Conservation (phyloP, 2,888 invertebrate species). For the Parapristionchus giblindavisi region DNA sequence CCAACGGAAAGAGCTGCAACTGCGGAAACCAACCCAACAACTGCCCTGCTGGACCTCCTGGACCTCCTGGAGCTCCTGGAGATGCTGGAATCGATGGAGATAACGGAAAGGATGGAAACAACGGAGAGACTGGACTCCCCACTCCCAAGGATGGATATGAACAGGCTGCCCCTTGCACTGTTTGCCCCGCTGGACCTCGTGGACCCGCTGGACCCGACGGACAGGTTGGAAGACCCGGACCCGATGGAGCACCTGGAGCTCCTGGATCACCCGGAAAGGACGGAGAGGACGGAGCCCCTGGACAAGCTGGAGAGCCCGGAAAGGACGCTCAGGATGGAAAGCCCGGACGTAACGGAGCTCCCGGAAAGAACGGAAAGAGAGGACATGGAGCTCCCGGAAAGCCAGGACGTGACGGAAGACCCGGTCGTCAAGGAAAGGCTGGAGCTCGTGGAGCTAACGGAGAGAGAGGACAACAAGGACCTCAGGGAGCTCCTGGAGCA, state of each 20-base stretch:
- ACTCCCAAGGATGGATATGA: neutral
- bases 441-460: conserved; percentile 10
- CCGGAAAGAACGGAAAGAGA: neutral
- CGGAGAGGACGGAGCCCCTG: neutral
- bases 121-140: conserved; percentile 11
- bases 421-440: neutral
- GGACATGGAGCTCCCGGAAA: conserved; percentile 18
- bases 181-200: conserved; percentile 27
- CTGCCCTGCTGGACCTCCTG: conserved; percentile 40
- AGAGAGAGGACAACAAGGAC: neutral
- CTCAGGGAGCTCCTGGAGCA: conserved; percentile 6
- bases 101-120: conserved; percentile 31
- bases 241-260: conserved; percentile 20
- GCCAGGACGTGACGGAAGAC: neutral
- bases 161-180: conserved; percentile 8
- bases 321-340: conserved; percentile 10
- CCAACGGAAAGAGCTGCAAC: conserved; percentile 24
- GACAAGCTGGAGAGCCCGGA: conserved; percentile 16
- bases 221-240: neutral
- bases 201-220: conserved; percentile 32
- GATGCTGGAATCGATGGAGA: conserved; percentile 45
- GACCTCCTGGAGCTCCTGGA: conserved; percentile 44
- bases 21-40: conserved; percentile 38
- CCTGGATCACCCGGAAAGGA: conserved; percentile 25
- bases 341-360: neutral